A percentile compares a stretch with the other conserved stretches of the same genome.
phyloP scores from a whole-genome alignment of 2,113 vertebrate genomes.

The Nettapus auritus region DNA sequence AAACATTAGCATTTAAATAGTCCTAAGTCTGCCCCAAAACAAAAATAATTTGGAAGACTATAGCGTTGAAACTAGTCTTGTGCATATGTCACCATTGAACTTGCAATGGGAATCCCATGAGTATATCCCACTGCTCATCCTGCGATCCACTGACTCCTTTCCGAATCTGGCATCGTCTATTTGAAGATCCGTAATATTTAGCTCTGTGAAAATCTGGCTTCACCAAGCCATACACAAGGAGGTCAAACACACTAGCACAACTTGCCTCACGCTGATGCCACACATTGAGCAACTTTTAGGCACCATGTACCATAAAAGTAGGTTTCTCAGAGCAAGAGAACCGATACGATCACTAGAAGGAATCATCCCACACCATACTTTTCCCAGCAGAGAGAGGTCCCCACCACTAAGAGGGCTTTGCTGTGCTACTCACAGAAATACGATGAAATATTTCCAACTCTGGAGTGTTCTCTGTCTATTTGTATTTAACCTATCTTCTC shows the following conservation, averaged over 20 bases:
- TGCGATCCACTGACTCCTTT: background rate
- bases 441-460: background rate
- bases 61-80: background rate
- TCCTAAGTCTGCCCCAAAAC: constrained; percentile 5
- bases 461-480: background rate
- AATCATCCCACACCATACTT: background rate
- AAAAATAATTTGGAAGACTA: constrained; percentile 19
- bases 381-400: background rate
- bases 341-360: background rate
- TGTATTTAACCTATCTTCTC: background rate
- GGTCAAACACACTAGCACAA: background rate
- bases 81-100: background rate
- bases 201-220: background rate
- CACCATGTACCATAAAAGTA: background rate
- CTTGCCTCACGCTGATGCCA: background rate
- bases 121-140: background rate
- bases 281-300: background rate
- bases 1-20: constrained; percentile 29
- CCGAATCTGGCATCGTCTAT: background rate
- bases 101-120: background rate
- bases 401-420: background rate
- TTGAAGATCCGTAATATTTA: background rate
- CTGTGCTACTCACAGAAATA: background rate
- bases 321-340: background rate
- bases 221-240: background rate